Conservation (phyloP, 2,888 invertebrate genomes). For the Ectemnius continuus region DNA sequence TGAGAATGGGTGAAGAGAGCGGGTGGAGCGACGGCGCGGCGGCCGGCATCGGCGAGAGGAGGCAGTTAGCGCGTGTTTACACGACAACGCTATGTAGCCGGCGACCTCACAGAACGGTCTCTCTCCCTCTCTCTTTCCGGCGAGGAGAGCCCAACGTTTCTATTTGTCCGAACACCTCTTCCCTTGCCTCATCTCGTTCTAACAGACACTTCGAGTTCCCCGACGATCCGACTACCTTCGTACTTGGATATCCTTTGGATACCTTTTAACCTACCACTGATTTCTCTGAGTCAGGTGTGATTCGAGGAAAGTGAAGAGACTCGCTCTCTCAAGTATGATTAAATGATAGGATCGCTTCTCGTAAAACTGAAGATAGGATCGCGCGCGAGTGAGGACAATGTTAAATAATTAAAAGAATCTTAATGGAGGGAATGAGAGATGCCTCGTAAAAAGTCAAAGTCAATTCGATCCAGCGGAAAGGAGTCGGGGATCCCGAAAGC, state of each 20-base stretch:
- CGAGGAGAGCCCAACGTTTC: slow-evolving; percentile 69
- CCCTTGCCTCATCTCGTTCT: slow-evolving; percentile 26
- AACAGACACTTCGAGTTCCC: slow-evolving; percentile 5
- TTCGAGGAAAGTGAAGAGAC: no score
- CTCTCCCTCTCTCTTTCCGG: slow-evolving; percentile 36
- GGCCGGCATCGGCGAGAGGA: slow-evolving; percentile 62
- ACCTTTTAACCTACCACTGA: neutral
- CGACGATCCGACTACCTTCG: neutral
- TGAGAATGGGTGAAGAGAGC: slow-evolving; percentile 11
- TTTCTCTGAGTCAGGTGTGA: no score
- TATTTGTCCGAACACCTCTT: slow-evolving; percentile 73
- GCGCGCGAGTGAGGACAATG: neutral
- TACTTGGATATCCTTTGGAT: neutral
- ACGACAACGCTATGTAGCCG: slow-evolving; percentile 77
- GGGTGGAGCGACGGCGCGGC: slow-evolving; percentile 36
- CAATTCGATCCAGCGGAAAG: slow-evolving; percentile 51
- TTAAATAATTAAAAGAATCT: no score
- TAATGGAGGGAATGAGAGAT: slow-evolving; percentile 21
- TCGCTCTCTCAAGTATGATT: no score
- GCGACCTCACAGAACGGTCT: slow-evolving; percentile 69
- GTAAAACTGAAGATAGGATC: neutral
- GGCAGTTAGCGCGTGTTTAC: slow-evolving; percentile 78
- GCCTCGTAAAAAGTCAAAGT: slow-evolving; percentile 49
- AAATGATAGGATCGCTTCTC: no score
- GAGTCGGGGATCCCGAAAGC: slow-evolving; percentile 28